These are phyloP conservation scores for Cistogaster globosa DNA, from an alignment of 2,888 invertebrate genomes.

Conservation along the genomic window DNA sequence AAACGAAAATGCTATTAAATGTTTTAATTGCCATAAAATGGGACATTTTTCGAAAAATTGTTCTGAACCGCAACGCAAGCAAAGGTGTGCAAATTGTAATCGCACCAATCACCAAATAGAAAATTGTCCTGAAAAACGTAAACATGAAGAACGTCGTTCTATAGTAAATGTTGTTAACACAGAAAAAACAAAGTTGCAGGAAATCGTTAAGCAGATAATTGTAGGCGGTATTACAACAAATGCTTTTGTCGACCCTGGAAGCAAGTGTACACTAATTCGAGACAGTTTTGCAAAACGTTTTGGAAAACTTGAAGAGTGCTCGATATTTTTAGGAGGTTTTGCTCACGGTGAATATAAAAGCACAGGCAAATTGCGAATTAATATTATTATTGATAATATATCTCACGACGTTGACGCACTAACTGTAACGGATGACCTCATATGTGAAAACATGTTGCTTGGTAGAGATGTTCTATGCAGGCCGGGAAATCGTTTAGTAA, in stretches of 20 bases:
- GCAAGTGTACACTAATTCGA: background rate
- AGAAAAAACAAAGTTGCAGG: background rate
- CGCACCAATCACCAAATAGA: constrained; percentile 11
- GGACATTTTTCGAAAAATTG: background rate
- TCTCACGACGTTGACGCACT: background rate
- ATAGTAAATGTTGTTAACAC: background rate
- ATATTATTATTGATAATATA: constrained; percentile 3
- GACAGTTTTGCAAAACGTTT: no score
- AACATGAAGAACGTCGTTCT: background rate
- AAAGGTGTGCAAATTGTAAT: background rate
- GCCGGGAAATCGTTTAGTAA: background rate
- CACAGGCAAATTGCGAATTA: background rate
- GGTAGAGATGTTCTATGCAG: background rate
- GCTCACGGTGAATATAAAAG: constrained; percentile 17
- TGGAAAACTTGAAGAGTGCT: background rate
- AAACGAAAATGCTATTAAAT: background rate
- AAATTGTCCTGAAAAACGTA: constrained; percentile 26
- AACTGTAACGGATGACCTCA: background rate
- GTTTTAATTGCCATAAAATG: constrained; percentile 15
- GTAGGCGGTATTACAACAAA: constrained; percentile 15
- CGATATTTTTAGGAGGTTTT: background rate
- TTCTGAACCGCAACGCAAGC: constrained; percentile 5
- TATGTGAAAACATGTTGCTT: constrained; percentile 12
- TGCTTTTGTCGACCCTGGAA: constrained; percentile 40
- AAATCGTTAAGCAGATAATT: constrained; percentile 44